phyloP scores from a whole-genome alignment of 2,797 vertebrate genomes.

The Tenualosa thibaudeaui region DNA sequence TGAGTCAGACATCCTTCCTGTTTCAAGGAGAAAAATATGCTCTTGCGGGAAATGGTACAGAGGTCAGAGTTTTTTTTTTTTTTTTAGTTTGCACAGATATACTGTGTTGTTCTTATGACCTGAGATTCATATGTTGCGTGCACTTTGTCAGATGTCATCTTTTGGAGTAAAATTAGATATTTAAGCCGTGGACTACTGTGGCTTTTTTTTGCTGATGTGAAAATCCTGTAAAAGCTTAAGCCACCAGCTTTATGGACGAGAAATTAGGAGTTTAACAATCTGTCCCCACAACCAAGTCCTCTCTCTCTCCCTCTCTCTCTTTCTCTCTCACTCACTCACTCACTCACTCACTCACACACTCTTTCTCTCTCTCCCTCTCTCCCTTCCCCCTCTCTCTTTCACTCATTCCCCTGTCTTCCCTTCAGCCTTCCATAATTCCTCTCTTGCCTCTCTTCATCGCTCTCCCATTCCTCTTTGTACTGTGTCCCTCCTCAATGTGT shows the following conservation, averaged over 20 bases:
- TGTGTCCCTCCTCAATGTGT: conserved; percentile 61
- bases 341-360: too few relatives aligned
- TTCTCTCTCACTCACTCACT: too few relatives aligned
- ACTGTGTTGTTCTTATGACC: background rate
- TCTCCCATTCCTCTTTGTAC: conserved; percentile 44
- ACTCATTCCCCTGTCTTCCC: background rate
- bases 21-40: background rate
- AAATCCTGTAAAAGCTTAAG: conserved; percentile 6
- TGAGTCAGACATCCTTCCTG: conserved; percentile 15
- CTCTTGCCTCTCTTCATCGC: background rate
- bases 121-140: background rate
- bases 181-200: background rate
- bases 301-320: too few relatives aligned
- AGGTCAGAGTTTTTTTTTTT: too few relatives aligned
- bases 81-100: too few relatives aligned
- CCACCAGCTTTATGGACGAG: background rate
- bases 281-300: background rate
- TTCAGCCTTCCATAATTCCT: background rate
- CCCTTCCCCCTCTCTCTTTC: background rate
- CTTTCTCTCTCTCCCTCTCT: background rate
- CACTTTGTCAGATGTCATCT: background rate
- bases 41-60: background rate
- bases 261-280: background rate
- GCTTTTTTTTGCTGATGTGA: background rate
- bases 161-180: background rate